Evolutionary conservation across 2,113 vertebrate species (phyloP).

Genomic region (Daphoenositta chrysoptera): DNA sequence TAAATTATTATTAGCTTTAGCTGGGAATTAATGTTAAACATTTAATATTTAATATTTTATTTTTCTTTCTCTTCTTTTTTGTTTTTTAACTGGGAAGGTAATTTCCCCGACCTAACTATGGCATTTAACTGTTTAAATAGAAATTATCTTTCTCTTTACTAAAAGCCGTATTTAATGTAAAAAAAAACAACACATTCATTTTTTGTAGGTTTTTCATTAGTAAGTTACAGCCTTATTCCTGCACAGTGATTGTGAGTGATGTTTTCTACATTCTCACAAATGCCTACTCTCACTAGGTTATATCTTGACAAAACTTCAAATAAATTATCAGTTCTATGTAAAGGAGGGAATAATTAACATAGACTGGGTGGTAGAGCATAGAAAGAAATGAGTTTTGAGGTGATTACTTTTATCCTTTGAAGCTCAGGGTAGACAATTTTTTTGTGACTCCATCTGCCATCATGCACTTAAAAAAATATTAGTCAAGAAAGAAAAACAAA

Average conservation of each 20-base stretch:
- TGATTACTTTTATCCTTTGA: background rate
- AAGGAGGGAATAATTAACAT: background rate
- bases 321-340: background rate
- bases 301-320: background rate
- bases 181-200: rapidly evolving
- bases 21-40: background rate
- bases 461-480: background rate
- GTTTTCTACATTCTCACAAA: background rate
- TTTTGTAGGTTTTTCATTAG: background rate
- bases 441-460: background rate
- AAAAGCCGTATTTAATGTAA: background rate
- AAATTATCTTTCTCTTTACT: background rate
- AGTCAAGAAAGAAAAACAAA: background rate
- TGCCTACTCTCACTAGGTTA: background rate
- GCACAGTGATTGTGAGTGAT: background rate
- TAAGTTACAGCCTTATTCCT: background rate
- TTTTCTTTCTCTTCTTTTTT: background rate
- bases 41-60: background rate
- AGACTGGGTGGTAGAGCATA: background rate
- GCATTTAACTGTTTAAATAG: background rate
- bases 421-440: background rate
- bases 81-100: background rate
- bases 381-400: background rate
- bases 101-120: background rate
- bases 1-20: background rate